These are phyloP conservation scores for Osmerus mordax DNA, from an alignment of 2,113 vertebrate genomes.

Conservation along the genomic window DNA sequence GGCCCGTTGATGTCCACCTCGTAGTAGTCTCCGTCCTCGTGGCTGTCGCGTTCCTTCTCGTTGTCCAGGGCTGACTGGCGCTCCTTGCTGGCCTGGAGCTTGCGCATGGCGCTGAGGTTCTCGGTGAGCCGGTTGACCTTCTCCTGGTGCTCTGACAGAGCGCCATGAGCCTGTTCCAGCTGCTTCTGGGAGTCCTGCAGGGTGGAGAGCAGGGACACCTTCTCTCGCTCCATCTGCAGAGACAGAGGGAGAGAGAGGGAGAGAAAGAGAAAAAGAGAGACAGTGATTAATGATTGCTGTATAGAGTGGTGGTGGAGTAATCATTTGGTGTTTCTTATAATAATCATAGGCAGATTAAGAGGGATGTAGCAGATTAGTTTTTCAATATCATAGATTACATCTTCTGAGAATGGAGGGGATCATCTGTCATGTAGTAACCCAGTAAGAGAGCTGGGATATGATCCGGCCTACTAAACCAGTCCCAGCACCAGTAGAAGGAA, in stretches of 20 bases:
- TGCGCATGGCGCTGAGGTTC: constrained; percentile 85
- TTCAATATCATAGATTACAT: constrained; percentile 15
- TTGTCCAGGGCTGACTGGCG: constrained; percentile 92
- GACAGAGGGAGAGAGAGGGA: constrained; percentile 7
- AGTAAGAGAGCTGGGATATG: constrained; percentile 4
- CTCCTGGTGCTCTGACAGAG: constrained; percentile 89
- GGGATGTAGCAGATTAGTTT: neutral
- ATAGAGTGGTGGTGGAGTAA: neutral
- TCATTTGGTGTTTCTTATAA: too few species aligned
- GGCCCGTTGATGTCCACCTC: constrained; percentile 97
- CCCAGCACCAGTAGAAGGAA: neutral
- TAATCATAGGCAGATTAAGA: neutral
- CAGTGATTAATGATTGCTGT: neutral
- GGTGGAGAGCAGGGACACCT: constrained; percentile 83
- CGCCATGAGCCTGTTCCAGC: constrained; percentile 86
- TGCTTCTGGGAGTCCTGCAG: constrained; percentile 97
- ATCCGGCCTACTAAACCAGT: neutral
- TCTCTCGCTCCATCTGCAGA: constrained; percentile 92
- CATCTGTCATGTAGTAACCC: constrained; percentile 32
- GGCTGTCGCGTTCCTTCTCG: constrained; percentile 92
- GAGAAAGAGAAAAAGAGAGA: neutral
- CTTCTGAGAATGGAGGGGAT: constrained; percentile 15
- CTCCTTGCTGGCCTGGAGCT: constrained; percentile 92
- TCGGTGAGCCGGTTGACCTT: constrained; percentile 90
- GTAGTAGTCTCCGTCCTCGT: constrained; percentile 95